Conservation (phyloP, 2,888 invertebrate genomes). For the Anaspis maculata region DNA sequence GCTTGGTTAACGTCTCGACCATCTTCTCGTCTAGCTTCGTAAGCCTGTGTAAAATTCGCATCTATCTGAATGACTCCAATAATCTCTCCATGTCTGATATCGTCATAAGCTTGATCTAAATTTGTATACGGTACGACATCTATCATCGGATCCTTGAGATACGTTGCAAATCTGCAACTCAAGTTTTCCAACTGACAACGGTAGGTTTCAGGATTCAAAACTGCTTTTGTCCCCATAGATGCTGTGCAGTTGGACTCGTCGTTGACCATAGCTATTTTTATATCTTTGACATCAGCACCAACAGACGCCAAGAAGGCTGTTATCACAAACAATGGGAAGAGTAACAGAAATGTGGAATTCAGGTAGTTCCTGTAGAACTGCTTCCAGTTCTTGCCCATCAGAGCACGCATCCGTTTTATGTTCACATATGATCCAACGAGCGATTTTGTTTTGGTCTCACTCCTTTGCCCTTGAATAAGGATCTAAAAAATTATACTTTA, state of each 20-base stretch:
- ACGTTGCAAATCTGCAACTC: not conserved
- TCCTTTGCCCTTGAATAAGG: too few species aligned
- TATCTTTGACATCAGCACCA: not conserved
- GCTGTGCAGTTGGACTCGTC: not conserved
- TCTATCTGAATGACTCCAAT: slow-evolving; percentile 63
- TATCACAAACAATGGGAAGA: not conserved
- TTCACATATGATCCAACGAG: too few species aligned
- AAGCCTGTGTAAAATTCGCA: slow-evolving; percentile 64
- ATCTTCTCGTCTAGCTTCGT: slow-evolving; percentile 49
- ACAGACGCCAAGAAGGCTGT: not conserved
- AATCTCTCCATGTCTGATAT: slow-evolving; percentile 47
- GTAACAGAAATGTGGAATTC: not conserved
- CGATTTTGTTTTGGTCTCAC: too few species aligned
- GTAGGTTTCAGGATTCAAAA: not conserved
- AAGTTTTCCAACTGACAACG: slow-evolving; percentile 35
- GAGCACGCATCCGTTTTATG: not conserved
- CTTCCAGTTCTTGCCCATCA: not conserved
- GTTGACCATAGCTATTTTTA: not conserved
- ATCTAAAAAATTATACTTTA: too few species aligned
- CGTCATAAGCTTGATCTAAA: slow-evolving; percentile 46
- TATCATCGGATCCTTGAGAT: not conserved
- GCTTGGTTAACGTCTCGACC: slow-evolving; percentile 46
- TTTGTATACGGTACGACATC: slow-evolving; percentile 38
- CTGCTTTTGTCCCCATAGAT: not conserved
- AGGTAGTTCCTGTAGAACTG: not conserved